Evolutionary conservation across 1,140 invertebrate species (phyloP).

Genomic region (Hetaerina americana): DNA sequence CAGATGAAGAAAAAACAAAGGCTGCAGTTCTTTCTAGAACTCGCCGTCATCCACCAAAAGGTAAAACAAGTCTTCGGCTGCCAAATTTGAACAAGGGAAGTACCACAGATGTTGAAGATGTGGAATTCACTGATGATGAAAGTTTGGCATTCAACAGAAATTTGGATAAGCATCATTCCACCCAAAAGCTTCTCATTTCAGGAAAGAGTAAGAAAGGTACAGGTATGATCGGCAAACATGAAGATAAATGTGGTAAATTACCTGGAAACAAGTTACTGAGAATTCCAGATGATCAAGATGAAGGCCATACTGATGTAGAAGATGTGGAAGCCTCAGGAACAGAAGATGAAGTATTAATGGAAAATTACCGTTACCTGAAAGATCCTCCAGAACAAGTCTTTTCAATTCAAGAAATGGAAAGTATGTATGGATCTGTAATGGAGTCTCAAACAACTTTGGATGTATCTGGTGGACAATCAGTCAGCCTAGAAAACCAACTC

Average conservation of each 20-base stretch:
- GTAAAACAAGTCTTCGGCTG: neutral
- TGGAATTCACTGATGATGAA: constrained; percentile 25
- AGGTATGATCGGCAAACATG: neutral
- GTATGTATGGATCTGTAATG: neutral
- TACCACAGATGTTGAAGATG: constrained; percentile 27
- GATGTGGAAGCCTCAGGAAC: constrained; percentile 32
- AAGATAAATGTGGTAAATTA: too few relatives aligned
- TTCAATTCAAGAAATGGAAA: neutral
- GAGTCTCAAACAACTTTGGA: neutral
- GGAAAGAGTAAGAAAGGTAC: neutral
- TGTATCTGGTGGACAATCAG: neutral
- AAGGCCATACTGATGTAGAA: constrained; percentile 33
- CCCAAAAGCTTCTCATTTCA: neutral
- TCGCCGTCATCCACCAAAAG: neutral
- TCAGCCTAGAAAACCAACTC: neutral
- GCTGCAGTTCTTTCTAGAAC: neutral
- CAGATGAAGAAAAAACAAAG: constrained; percentile 24
- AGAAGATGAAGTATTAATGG: constrained; percentile 20
- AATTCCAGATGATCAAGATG: constrained; percentile 16
- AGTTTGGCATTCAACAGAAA: neutral
- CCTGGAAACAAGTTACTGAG: neutral
- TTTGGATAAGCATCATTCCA: neutral
- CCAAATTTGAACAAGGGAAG: constrained; percentile 7
- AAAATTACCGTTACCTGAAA: neutral
- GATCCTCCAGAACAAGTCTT: neutral